These are phyloP conservation scores for Oryctes rhinoceros DNA, from an alignment of 1,140 invertebrate species.

Conservation along the genomic window DNA sequence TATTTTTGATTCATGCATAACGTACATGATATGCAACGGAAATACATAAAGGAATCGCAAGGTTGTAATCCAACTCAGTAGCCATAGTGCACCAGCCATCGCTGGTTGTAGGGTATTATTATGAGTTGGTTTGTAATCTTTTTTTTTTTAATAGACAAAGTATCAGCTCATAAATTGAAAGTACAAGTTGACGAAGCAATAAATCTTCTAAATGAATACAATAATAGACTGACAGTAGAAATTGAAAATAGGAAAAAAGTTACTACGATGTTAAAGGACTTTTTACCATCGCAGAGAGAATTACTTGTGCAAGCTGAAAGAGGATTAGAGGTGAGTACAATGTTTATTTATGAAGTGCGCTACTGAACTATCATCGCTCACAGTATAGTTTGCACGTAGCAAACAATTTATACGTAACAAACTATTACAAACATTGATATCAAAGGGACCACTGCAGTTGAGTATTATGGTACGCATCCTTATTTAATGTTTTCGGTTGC, in stretches of 20 bases:
- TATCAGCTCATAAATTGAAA: conserved; percentile 75
- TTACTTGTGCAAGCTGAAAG: conserved; percentile 84
- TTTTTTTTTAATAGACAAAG: conserved; percentile 69
- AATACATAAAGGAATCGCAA: too few relatives aligned
- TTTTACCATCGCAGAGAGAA: conserved; percentile 83
- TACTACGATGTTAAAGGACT: conserved; percentile 86
- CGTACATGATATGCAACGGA: too few relatives aligned
- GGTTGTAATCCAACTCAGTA: not conserved
- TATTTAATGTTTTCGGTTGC: too few relatives aligned
- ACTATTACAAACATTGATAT: too few relatives aligned
- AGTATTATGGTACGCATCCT: too few relatives aligned
- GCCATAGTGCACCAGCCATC: too few relatives aligned
- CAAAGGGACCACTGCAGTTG: too few relatives aligned
- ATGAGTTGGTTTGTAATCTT: not conserved
- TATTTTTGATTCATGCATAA: too few relatives aligned
- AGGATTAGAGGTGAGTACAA: conserved; percentile 77
- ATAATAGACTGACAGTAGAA: conserved; percentile 83
- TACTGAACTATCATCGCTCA: too few relatives aligned
- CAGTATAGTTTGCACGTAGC: too few relatives aligned
- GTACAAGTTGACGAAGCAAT: conserved; percentile 87
- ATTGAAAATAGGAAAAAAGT: conserved; percentile 87
- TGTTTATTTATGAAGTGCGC: not conserved
- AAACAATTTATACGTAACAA: too few relatives aligned
- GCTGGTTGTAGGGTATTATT: too few relatives aligned
- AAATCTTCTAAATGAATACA: conserved; percentile 86